Evolutionary conservation across 92 coral and sea anemone species (phyloP), one percentile per base, ranked within the genome.

Genomic region (Palythoa grandis): DNA sequence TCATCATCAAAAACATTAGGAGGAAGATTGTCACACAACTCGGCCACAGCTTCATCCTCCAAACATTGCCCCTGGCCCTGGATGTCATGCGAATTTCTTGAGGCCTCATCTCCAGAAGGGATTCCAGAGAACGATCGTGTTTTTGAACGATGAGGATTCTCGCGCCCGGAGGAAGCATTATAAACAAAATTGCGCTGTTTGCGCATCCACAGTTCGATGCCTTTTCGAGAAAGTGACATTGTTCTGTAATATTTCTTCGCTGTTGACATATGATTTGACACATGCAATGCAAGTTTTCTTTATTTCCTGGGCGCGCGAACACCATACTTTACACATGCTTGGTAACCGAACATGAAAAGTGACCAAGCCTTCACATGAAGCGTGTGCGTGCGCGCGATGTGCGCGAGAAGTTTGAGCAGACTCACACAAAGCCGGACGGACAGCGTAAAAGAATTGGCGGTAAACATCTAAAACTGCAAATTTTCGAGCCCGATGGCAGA

Each of bases 1-100:
- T 90, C 93, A 29, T 92, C 96, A 79, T 94, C 98, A 84, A 94
- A 94, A 54, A 91, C 95, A 80, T 91, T 92, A 8, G 65, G 84
- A 19, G 98, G 95, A 4, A 94, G 87, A 82, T 88, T 92, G 53
- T 90, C 90, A 78, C 92, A 92, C 4, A 87, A 89, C 25, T 92
- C 92, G 53, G 91, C 92, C 0, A 88, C 91, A 56, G 91, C 94
- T 11, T 60, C 73, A 77, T 90, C 92, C 52, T 91, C 95, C 38
- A 35, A 22, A 63, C 25, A 22, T 17, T 19, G 50, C 52, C 69
- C 29, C 82, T 72, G 87, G 65, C 58, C 86, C 47, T 78, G 77
- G 86, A 43, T 63, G 24, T 88, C 86, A 82, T 94, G 83, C 3
- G 92, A 90, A 72, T 84, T 83, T 82, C 84, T 95, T 13, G 93